Conservation (phyloP, 2,888 invertebrate species). For the Ptycholaimellus sp. region DNA sequence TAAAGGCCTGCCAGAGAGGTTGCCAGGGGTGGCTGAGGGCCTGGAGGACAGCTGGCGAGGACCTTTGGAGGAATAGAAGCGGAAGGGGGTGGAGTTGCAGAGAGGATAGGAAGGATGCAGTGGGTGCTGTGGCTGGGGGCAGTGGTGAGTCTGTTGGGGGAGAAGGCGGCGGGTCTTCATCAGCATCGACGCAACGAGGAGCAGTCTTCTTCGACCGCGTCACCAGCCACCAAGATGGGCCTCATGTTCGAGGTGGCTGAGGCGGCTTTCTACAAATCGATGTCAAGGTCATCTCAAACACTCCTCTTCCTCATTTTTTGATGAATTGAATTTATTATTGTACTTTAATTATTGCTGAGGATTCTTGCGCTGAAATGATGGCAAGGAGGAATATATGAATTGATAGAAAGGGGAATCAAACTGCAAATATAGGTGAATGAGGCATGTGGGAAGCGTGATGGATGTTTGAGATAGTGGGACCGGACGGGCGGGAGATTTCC, state of each 20-base stretch:
- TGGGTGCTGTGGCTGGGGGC: neutral
- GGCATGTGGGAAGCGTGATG: too few relatives aligned
- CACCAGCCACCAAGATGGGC: slow-evolving; percentile 66
- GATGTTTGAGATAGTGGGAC: slow-evolving; percentile 50
- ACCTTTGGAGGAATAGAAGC: too few relatives aligned
- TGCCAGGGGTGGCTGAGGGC: too few relatives aligned
- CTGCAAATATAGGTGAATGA: too few relatives aligned
- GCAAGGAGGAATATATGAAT: too few relatives aligned
- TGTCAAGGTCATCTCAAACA: slow-evolving; percentile 35
- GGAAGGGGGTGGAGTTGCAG: neutral
- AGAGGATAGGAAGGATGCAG: neutral
- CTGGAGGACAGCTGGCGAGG: too few relatives aligned
- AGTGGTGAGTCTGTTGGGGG: neutral
- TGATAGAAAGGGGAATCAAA: too few relatives aligned
- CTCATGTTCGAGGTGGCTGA: slow-evolving; percentile 95
- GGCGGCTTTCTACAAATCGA: slow-evolving; percentile 94
- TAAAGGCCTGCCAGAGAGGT: too few relatives aligned
- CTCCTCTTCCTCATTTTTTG: neutral
- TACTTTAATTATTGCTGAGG: neutral
- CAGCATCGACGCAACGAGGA: slow-evolving; percentile 85
- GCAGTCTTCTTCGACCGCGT: slow-evolving; percentile 93
- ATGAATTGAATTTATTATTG: neutral
- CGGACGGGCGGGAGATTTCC: slow-evolving; percentile 66
- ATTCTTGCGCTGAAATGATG: too few relatives aligned
- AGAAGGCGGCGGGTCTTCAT: slow-evolving; percentile 23